Base-by-base conservation (phyloP, 1,140 invertebrate species). In the Zaprionus inermis region DNA sequence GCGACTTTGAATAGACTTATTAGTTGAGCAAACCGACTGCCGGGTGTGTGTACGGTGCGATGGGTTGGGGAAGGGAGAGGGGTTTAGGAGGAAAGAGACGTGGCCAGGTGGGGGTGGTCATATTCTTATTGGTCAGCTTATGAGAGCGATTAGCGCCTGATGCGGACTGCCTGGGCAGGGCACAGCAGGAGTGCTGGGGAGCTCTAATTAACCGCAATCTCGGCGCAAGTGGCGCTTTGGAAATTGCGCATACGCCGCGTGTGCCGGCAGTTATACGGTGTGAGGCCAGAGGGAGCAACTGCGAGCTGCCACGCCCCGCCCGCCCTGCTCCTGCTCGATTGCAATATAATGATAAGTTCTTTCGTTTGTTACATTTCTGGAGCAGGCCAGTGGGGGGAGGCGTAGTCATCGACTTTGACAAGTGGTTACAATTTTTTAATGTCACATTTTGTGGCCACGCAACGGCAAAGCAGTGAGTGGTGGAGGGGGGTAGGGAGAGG, bases 351-450 rank as follows among this genome's bases (percentile, higher is more conserved):
- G 72, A 88, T 79, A 86, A 88, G 76, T 79, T 81, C 69, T 70
- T 73, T 18, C n/a, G 10, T 59, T 67, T 59, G 38, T 51, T 71
- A 34, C 18, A 3, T 11, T 55, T 16, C 9, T 28, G 3, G 4
- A 16, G 16, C 18, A 9, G 34, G 32, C 20, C 20, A 6, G 14
- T 14, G 36, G 9, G 20, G 20, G 3, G 22, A 1, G 22, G 38
- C 24, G 34, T 49, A 49, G 18, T 49, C 44, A 58, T 57, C 60
- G 66, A 67, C 51, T 78, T 81, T 86, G 82, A 86, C 76, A 86
- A 86, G 82, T 86, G 83, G 79, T 78, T 73, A 88, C 68, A 79
- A 86, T 86, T 86, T 86, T 86, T 86, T 88, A 86, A 88, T 86
- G 82, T 88, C 82, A 88, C 82, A 88, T 86, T 86, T 77, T 86